Evolutionary conservation across 2,113 vertebrate species (phyloP), one percentile per base, ranked within the genome.

Genomic region (Saguinus midas): DNA sequence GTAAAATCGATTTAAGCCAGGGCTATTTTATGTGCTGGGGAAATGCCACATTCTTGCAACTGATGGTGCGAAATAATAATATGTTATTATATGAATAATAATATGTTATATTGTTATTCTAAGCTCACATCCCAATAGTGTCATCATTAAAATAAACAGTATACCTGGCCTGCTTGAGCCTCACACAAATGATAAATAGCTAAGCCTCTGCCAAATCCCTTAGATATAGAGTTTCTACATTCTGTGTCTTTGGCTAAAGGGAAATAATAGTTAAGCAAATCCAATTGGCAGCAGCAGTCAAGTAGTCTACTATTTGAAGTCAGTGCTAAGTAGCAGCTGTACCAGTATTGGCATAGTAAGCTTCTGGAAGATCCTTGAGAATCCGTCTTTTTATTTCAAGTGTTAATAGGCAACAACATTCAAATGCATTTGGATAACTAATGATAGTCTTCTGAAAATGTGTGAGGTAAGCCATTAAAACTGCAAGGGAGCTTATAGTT

Each of bases 61-160:
- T 68, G 12, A 25, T 83, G 14, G 18, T 17, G 3, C 20, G 72
- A 89, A 95, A 57, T 70, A 61, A 70, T 40, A 40, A 40, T 40
- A 40, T 40, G 37, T 40, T 40, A 40, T 40, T 40, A 40, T 40
- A 40, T 40, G 37, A n/a, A 52, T 70, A 96, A 64, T 61, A 87
- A 64, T 50, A 43, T 6, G 87, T 96, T 83, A 68, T 87, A 83
- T 64, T 83, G 21, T 75, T 84, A 81, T 87, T 92, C 61, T 92
- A 55, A 83, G 90, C 66, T 96, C 8, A 72, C 5, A 87, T 96
- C 83, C 52, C 72, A 92, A 48, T 96, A 83, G 72, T 82, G 86
- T 4, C 52, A 95, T 95, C 43, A 64, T 97, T 98, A 96, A 97
- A 85, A 88, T 96, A 95, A 97, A 87, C 68, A 92, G 21, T 89